A percentile compares a stretch with the other conserved stretches of the same genome.
These are phyloP conservation scores for Emydoidea blandingii DNA, from an alignment of 2,797 vertebrate species.

Conservation along the genomic window DNA sequence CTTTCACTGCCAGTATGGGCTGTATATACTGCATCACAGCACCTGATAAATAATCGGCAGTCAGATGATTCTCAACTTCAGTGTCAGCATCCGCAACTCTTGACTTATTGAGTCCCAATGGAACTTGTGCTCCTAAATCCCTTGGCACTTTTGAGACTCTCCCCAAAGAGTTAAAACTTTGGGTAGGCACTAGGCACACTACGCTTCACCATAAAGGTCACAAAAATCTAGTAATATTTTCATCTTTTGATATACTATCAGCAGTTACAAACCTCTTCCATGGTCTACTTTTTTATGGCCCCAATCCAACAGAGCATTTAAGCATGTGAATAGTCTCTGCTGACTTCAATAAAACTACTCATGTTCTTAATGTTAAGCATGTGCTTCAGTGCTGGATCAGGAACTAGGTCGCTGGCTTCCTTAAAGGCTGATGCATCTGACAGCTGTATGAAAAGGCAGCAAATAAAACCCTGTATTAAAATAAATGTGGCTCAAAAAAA, in stretches of 20 bases:
- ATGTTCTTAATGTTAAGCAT: background rate
- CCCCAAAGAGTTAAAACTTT: background rate
- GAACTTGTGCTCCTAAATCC: background rate
- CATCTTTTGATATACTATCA: background rate
- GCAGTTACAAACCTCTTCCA: background rate
- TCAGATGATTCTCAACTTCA: slow-evolving; percentile 65
- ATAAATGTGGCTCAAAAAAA: background rate
- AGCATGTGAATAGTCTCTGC: background rate
- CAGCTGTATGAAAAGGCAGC: background rate
- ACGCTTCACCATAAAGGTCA: background rate
- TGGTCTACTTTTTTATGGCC: background rate
- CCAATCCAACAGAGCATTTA: background rate
- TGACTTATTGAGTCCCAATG: slow-evolving; percentile 48
- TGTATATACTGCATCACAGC: slow-evolving; percentile 72
- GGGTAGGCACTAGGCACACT: background rate
- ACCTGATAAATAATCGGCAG: slow-evolving; percentile 73
- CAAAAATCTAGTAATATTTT: background rate
- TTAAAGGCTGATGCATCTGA: background rate
- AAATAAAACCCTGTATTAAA: background rate
- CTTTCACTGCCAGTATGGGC: background rate
- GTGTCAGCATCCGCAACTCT: slow-evolving; percentile 59
- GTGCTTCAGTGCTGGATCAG: background rate
- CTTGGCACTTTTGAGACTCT: background rate
- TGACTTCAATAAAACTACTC: background rate
- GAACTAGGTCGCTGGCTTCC: background rate